Base-by-base conservation (phyloP, 2,888 invertebrate genomes). In the Epinotia demarniana region DNA sequence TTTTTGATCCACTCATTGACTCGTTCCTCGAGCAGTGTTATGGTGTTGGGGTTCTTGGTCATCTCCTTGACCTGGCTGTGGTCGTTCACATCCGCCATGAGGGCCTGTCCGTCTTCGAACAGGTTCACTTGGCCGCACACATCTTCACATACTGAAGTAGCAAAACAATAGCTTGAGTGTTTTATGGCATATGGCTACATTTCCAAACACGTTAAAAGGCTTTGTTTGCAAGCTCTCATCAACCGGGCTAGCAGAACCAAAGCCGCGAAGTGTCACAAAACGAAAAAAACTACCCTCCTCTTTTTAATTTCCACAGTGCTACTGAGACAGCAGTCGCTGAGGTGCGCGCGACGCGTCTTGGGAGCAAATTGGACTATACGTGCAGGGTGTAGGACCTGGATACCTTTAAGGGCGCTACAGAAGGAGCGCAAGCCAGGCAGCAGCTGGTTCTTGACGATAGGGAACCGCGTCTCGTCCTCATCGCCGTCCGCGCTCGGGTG, bases 321-420 rank as follows among this genome's bases (percentile, higher is more conserved):
- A 27, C 23, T 27, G 23, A 27, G 23, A 27, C 2, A 27, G 23
- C 2, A 27, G 23, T 27, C 23, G 23, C 23, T 27, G 23, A 27
- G 23, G 23, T 27, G 23, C 23, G 23, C 23, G 23, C 23, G 23
- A 27, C 23, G 23, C 23, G 23, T 27, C 3, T 1, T 27, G 1
- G 23, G 3, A 27, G 23, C 23, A 27, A 27, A 27, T 27, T 27
- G 23, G 23, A 27, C 23, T 27, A 27, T 2, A 27, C 23, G 23
- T 27, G 23, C 23, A 27, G 3, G 23, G 23, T 27, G 23, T 27
- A 27, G 23, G 23, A 27, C 23, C 23, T 39, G 9, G 9, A 39
- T 39, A 96, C 97, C 97, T 95, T 96, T 96, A n/a, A 98, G 89
- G n/a, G 98, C 97, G 82, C 98, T 98, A 86, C 98, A 98, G 86